Base-by-base conservation (phyloP, 2,888 invertebrate genomes). In the Lathronympha strigana region DNA sequence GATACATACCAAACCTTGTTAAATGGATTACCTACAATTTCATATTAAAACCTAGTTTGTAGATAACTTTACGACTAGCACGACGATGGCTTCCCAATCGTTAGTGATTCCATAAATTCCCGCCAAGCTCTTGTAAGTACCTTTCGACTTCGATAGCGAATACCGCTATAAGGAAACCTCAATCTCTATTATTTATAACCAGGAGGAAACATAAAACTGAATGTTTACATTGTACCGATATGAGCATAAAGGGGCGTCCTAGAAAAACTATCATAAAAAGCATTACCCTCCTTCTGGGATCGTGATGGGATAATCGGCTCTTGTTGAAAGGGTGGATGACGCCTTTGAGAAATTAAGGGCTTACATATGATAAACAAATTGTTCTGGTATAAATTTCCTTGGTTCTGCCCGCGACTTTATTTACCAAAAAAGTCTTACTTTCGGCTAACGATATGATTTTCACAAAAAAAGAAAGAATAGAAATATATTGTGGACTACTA, bases 211-310 rank as follows among this genome's bases (percentile, higher is more conserved):
- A 71, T 73, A 73, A 73, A 72, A 70, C 66, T 53, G 66, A 63
- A 67, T 67, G 67, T 67, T 67, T 67, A 67, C 67, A 57, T 67
- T 67, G 53, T 53, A 64, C 66, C 70, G 61, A 68, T 68, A 71
- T 70, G 63, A 60, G 43, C 62, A 67, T 64, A 67, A 68, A 74
- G 61, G 68, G 64, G 66, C 61, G 63, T 64, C 67, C 71, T 70
- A 80, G 72, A 75, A 79, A 77, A 80, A 72, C 66, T 69, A 70
- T 53, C 55, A 68, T 68, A 67, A 72, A 73, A 69, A 61, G 51
- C 67, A 71, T 69, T 63, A 63, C 62, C 55, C 61, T 28, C 66
- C 36, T 66, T 61, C 61, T 68, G 58, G 69, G 66, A 50, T 55
- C 47, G 55, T 50, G 38, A 63, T 67, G 60, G 31, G 53, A 67